A percentile compares a stretch with the other conserved stretches of the same genome.
Conservation (phyloP, 2,797 vertebrate species). For the Syncerus caffer region DNA sequence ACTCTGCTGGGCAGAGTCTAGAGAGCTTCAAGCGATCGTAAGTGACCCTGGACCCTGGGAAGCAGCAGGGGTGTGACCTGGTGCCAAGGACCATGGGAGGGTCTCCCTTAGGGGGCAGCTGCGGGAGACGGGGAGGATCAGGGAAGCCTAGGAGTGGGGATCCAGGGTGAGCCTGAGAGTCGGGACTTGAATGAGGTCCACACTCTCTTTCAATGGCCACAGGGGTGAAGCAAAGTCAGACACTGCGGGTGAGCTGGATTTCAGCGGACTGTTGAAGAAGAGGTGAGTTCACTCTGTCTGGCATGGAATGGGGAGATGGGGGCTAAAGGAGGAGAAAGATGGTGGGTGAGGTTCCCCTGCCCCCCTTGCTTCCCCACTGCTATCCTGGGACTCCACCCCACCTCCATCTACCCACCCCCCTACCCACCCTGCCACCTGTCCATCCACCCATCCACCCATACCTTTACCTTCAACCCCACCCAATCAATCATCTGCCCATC, state of each 20-base stretch:
- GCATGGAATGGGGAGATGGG: not conserved
- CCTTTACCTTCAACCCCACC: not conserved
- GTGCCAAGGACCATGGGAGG: not conserved
- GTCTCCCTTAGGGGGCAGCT: not conserved
- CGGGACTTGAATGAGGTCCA: not conserved
- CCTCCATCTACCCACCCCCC: not conserved
- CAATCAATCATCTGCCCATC: not conserved
- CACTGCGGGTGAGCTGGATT: slow-evolving; percentile 90
- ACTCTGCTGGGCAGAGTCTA: slow-evolving; percentile 33
- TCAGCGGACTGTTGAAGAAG: slow-evolving; percentile 93
- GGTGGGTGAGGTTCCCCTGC: not conserved
- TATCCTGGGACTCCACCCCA: fast-evolving
- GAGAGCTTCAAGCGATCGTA: slow-evolving; percentile 68
- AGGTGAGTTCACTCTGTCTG: slow-evolving; percentile 79
- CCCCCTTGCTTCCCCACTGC: not conserved
- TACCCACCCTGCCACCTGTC: not conserved
- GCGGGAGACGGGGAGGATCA: not conserved
- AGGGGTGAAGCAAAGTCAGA: slow-evolving; percentile 87
- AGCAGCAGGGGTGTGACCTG: not conserved
- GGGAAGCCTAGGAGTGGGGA: not conserved
- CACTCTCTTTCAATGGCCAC: not conserved
- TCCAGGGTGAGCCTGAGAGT: not conserved
- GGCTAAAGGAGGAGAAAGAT: not conserved
- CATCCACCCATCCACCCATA: not conserved
- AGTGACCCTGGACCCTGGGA: not conserved